Evolutionary conservation across 2,888 invertebrate genomes (phyloP), one percentile per base, ranked within the genome.

Genomic region (Elaeidobius kamerunicus): DNA sequence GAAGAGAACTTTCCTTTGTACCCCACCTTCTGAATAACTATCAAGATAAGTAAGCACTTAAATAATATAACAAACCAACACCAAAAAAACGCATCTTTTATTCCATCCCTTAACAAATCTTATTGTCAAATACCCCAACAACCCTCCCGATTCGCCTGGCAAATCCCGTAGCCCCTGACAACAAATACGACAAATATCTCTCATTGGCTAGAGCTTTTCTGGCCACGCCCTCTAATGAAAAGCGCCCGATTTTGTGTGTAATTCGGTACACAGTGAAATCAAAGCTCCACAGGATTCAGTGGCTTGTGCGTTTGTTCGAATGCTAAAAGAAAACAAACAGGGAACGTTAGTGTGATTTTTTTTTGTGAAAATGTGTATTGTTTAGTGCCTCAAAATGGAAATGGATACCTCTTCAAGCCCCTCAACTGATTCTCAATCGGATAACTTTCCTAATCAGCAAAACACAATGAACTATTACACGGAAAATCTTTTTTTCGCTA

Each of bases 381-480:
- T 12, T 7, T 2, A 19, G 38, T 38, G 38, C 11, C 12, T 27
- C n/a, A 18, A 28, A n/a, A 63, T 63, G 64, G 62, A 64, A 57
- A 58, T 61, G 23, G 64, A 64, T 38, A 60, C 57, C 9, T 53
- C 65, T 11, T 72, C 72, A 5, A 71, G 68, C 57, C 65, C 68
- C 15, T 73, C 73, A 2, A 71, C 67, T 53, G 73, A 72, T 58
- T 72, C 72, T 7, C 68, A 64, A 48, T 60, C 64, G 40, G 64
- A 66, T 12, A 67, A 63, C 55, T 67, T 64, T 57, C 43, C 55
- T 6, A 54, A 58, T 38, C 61, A 42, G 16, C 28, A 27, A 16
- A 63, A 64, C 51, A 53, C n/a, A n/a, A n/a, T 67, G 18, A 70
- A 66, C 58, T 69, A 66, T 59, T 71, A 70, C 52, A 62, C 65